Conservation (phyloP, 2,888 invertebrate genomes). For the Aleiodes testaceus region DNA sequence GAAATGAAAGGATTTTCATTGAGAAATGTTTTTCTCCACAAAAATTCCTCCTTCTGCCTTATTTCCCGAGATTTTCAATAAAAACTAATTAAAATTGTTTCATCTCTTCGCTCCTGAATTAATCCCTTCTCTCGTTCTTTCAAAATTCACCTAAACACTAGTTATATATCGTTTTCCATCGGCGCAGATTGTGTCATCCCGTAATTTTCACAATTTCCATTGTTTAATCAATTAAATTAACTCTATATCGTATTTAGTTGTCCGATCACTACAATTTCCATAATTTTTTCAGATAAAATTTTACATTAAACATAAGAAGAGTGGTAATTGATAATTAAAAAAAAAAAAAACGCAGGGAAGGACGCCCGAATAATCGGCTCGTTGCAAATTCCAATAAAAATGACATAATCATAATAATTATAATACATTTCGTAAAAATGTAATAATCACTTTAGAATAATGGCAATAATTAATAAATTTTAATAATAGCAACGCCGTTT, state of each 20-base stretch:
- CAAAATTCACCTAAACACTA: slow-evolving; percentile 47
- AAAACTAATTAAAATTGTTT: slow-evolving; percentile 63
- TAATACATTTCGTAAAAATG: slow-evolving; percentile 61
- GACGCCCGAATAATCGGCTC: neutral
- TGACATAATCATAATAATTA: slow-evolving; percentile 56
- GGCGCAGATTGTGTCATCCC: slow-evolving; percentile 41
- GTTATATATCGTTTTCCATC: slow-evolving; percentile 51
- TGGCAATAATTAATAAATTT: slow-evolving; percentile 54
- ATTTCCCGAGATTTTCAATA: slow-evolving; percentile 27
- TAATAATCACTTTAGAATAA: slow-evolving; percentile 57
- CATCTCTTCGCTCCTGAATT: neutral
- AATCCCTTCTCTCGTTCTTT: slow-evolving; percentile 32
- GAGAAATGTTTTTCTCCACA: too few relatives aligned
- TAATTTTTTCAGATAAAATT: slow-evolving; percentile 14
- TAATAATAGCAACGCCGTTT: slow-evolving; percentile 63
- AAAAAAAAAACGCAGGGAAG: neutral
- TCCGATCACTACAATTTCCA: slow-evolving; percentile 43
- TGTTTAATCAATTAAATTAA: slow-evolving; percentile 21
- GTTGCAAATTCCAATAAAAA: slow-evolving; percentile 6
- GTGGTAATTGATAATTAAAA: neutral
- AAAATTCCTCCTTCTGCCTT: slow-evolving; percentile 1
- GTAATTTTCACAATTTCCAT: slow-evolving; percentile 26
- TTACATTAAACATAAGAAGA: slow-evolving; percentile 13
- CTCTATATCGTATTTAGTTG: slow-evolving; percentile 46
- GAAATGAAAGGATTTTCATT: too few relatives aligned